Conservation (phyloP, 2,888 invertebrate genomes). For the Drosophila multiciliata region DNA sequence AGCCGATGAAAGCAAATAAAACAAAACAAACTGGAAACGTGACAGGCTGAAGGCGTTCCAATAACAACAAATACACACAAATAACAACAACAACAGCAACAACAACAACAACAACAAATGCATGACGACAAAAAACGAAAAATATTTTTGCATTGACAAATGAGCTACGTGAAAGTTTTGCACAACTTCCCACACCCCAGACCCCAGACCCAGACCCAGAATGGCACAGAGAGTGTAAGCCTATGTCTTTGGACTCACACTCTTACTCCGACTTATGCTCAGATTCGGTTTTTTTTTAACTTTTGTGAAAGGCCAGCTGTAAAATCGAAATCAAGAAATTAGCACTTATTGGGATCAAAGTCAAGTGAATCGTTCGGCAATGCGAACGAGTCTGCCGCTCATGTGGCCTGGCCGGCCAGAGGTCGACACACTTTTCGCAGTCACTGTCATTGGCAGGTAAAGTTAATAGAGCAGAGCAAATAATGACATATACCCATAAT, state of each 20-base stretch:
- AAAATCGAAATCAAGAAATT: conserved; percentile 72
- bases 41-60: conserved; percentile 59
- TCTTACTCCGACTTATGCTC: conserved; percentile 2
- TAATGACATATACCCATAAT: conserved; percentile 45
- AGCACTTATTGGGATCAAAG: conserved; percentile 77
- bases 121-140: conserved; percentile 44
- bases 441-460: conserved; percentile 76
- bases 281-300: not conserved
- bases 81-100: not conserved
- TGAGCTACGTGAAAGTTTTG: conserved; percentile 77
- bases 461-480: conserved; percentile 69
- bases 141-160: conserved; percentile 74
- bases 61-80: conserved; percentile 31
- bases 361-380: conserved; percentile 59
- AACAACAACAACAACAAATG: conserved; percentile 28
- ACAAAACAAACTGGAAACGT: conserved; percentile 73
- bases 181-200: conserved; percentile 31
- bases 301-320: conserved; percentile 13
- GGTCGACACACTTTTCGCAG: conserved; percentile 69
- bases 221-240: conserved; percentile 26
- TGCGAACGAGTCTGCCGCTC: conserved; percentile 59
- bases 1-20: conserved; percentile 67
- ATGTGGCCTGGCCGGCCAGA: conserved; percentile 49
- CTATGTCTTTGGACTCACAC: not conserved
- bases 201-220: not conserved